These are phyloP conservation scores for Drosophila gaucha DNA, from an alignment of 2,888 invertebrate genomes.

Conservation along the genomic window DNA sequence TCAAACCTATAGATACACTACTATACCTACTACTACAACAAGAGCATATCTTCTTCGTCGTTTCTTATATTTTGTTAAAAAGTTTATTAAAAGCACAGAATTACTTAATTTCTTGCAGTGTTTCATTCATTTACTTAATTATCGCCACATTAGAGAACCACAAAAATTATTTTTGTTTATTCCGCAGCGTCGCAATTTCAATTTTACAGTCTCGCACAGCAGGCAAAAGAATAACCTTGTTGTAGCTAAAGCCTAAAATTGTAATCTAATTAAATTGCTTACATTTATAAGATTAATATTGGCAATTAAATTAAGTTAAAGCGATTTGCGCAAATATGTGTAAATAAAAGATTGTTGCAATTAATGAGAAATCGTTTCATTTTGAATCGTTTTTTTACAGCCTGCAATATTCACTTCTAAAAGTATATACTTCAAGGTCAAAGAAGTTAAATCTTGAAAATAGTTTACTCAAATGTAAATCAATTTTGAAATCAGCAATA, in stretches of 20 bases:
- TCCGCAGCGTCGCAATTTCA: constrained; percentile 4
- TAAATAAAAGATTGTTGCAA: constrained; percentile 11
- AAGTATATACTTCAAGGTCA: no score
- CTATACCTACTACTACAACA: background rate
- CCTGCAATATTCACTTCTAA: no score
- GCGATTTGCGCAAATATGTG: constrained; percentile 18
- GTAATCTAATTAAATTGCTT: constrained; percentile 23
- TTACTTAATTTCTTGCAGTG: constrained; percentile 14
- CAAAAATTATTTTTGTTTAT: constrained; percentile 1
- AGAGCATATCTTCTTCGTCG: background rate
- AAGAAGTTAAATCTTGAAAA: no score
- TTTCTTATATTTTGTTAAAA: background rate
- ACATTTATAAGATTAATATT: constrained; percentile 27
- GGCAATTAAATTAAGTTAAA: constrained; percentile 28
- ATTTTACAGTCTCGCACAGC: constrained; percentile 23
- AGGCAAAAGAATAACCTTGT: constrained; percentile 22
- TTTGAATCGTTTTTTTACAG: no score
- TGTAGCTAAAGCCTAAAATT: constrained; percentile 1
- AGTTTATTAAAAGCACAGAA: background rate
- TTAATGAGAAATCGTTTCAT: constrained; percentile 6
- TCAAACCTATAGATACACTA: no score
- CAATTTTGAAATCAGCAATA: no score
- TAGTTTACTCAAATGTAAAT: no score
- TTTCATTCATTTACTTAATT: constrained; percentile 47
- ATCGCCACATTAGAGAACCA: constrained; percentile 17